Evolutionary conservation across 2,113 vertebrate species (phyloP).

Genomic region (Xenotilapia leptura): DNA sequence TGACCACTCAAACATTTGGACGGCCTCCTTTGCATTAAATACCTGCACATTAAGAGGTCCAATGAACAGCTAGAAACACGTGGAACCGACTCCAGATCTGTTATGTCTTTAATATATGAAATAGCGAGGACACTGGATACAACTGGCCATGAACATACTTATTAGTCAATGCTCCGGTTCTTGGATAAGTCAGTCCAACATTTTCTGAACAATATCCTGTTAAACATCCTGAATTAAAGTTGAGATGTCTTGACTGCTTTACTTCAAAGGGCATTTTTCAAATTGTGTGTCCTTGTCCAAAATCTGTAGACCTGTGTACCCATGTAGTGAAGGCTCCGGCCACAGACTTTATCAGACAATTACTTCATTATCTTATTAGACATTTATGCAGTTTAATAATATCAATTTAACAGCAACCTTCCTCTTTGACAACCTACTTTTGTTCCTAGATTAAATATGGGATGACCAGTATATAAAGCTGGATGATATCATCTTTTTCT

Average conservation of each 20-base stretch:
- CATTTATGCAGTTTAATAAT: neutral
- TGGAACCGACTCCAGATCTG: neutral
- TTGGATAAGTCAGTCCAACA: neutral
- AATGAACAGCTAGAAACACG: neutral
- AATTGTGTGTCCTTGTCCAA: neutral
- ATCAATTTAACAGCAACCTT: rapidly evolving
- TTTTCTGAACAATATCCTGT: neutral
- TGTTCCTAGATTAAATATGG: neutral
- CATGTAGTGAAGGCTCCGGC: neutral
- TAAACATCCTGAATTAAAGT: neutral
- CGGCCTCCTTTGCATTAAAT: neutral
- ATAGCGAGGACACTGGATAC: neutral
- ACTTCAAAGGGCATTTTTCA: neutral
- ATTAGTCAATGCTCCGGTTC: neutral
- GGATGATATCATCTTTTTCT: neutral
- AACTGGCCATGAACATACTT: neutral
- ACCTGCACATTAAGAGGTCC: neutral
- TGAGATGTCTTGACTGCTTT: neutral
- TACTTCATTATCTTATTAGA: neutral
- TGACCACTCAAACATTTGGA: neutral
- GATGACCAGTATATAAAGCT: rapidly evolving
- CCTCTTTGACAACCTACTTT: neutral
- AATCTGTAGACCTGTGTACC: rapidly evolving
- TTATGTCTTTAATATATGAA: neutral
- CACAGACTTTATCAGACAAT: neutral